Conservation (phyloP, 1,140 invertebrate species). For the Bactericera cockerelli region DNA sequence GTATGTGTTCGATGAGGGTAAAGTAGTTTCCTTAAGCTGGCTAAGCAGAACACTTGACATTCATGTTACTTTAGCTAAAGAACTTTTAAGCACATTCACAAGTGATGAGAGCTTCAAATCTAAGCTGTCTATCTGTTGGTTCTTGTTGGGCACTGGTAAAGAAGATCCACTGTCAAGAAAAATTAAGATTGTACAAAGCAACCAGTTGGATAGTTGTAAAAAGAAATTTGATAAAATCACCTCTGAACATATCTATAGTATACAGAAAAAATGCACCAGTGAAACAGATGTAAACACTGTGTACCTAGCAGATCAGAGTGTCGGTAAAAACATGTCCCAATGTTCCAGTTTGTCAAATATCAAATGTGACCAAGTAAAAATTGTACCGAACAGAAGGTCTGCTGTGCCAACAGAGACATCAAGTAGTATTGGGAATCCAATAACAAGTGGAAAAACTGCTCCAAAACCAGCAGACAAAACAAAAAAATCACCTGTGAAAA, state of each 20-base stretch:
- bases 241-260: not conserved
- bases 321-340: not conserved
- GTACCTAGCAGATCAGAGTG: not conserved
- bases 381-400: too few relatives aligned
- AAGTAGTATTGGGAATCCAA: too few relatives aligned
- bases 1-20: slow-evolving; percentile 1
- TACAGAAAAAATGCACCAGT: not conserved
- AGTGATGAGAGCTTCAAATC: not conserved
- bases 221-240: not conserved
- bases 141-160: not conserved
- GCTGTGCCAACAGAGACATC: too few relatives aligned
- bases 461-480: too few relatives aligned
- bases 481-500: too few relatives aligned
- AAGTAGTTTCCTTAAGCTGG: not conserved
- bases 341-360: too few relatives aligned
- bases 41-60: not conserved
- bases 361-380: too few relatives aligned
- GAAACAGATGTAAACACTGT: not conserved
- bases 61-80: not conserved
- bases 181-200: not conserved
- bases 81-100: not conserved
- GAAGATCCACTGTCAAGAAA: not conserved
- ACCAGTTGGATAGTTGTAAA: not conserved
- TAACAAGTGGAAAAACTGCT: too few relatives aligned
- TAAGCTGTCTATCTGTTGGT: not conserved